phyloP scores from a whole-genome alignment of 2,888 invertebrate species.

The Acronicta psi region DNA sequence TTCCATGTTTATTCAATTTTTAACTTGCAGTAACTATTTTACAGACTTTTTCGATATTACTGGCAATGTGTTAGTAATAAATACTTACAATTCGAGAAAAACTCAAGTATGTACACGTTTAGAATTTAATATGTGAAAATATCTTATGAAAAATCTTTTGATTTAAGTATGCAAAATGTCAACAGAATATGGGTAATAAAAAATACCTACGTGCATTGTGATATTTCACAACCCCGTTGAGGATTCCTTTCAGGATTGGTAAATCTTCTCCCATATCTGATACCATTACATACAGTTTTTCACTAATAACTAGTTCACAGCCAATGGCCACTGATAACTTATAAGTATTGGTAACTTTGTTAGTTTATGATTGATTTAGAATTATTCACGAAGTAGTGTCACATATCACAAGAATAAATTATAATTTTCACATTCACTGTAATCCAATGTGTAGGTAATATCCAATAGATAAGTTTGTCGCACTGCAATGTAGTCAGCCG shows the following conservation, averaged over 20 bases:
- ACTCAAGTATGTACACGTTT: too few relatives aligned
- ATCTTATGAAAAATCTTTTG: too few relatives aligned
- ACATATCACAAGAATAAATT: constrained; percentile 73
- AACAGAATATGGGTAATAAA: constrained; percentile 36
- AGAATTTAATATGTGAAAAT: too few relatives aligned
- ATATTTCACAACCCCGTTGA: constrained; percentile 96
- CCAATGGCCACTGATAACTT: constrained; percentile 84
- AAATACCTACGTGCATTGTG: constrained; percentile 97
- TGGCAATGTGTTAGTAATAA: too few relatives aligned
- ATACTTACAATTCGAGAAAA: too few relatives aligned
- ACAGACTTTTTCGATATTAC: too few relatives aligned
- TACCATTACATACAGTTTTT: constrained; percentile 83
- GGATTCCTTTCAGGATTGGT: constrained; percentile 96
- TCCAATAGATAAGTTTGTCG: constrained; percentile 74
- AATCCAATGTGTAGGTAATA: constrained; percentile 78
- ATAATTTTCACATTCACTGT: constrained; percentile 80
- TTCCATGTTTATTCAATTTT: too few relatives aligned
- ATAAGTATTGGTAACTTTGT: constrained; percentile 81
- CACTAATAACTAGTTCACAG: constrained; percentile 87
- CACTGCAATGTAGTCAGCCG: constrained; percentile 72
- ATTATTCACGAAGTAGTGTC: constrained; percentile 74
- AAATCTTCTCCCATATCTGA: constrained; percentile 95
- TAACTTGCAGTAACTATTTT: too few relatives aligned
- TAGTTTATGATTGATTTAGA: constrained; percentile 70
- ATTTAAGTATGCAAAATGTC: not conserved